These are phyloP conservation scores for Catostomus latipinnis DNA, from an alignment of 2,797 vertebrate genomes.

Conservation along the genomic window DNA sequence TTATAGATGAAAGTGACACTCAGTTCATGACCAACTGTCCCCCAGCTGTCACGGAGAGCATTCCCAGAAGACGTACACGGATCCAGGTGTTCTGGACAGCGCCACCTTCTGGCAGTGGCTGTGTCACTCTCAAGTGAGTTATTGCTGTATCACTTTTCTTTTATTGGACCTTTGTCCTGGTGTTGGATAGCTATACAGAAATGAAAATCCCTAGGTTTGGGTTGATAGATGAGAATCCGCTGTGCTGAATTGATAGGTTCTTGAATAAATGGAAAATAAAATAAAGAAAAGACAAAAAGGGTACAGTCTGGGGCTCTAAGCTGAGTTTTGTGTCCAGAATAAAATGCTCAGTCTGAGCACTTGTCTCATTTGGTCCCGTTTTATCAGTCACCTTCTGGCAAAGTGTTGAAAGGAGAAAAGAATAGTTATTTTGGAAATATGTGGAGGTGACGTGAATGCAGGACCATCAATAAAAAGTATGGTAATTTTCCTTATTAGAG, in stretches of 20 bases:
- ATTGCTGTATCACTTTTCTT: neutral
- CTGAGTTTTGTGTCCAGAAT: conserved; percentile 3
- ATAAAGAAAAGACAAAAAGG: neutral
- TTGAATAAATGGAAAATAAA: conserved; percentile 13
- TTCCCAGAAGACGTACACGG: conserved; percentile 88
- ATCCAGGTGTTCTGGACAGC: conserved; percentile 96
- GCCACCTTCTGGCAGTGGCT: conserved; percentile 85
- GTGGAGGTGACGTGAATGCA: neutral
- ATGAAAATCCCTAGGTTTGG: neutral
- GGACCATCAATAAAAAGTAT: neutral
- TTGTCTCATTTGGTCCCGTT: conserved; percentile 18
- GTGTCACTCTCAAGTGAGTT: conserved; percentile 94
- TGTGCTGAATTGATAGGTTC: neutral
- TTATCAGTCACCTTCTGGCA: conserved; percentile 24
- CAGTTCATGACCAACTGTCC: conserved; percentile 97
- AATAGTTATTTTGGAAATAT: neutral
- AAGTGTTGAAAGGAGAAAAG: conserved; percentile 29
- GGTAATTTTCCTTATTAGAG: too few species aligned
- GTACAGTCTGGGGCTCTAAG: neutral
- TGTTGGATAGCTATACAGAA: neutral
- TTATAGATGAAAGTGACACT: conserved; percentile 94
- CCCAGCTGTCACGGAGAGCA: conserved; percentile 93
- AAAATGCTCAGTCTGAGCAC: neutral
- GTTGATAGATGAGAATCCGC: neutral
- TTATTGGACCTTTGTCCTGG: neutral